Base-by-base conservation (phyloP, 1,140 invertebrate genomes). In the Pantala flavescens region DNA sequence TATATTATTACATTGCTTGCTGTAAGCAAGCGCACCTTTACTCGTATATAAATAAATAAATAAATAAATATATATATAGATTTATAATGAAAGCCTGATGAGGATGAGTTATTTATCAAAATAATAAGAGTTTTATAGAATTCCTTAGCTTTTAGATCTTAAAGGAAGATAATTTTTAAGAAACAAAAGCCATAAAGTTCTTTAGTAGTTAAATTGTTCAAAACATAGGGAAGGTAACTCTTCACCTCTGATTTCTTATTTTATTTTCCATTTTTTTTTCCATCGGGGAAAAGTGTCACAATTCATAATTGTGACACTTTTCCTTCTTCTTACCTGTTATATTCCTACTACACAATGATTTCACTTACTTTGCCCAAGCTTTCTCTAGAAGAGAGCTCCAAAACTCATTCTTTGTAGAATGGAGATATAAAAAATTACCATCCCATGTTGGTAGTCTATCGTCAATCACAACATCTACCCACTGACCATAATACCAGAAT, bases 361-460 rank as follows among this genome's bases (percentile, higher is more conserved):
- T 14, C 70, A 74, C 76, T 78, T 79, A 88, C 89, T 92, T 92
- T 23, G 90, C 91, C 82, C 91, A 92, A 23, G 90, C 91, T 81
- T 92, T 92, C 80, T 92, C 90, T 21, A 92, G 77, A 16, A 92
- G 81, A 5, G 91, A 86, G 76, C 84, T 86, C 90, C 90, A 92
- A 81, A 91, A 93, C 79, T 88, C 86, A 77, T 84, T 88, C 23
- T 83, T 82, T 28, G 86, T 84, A 0, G 90, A 90, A 76, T 89
- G 88, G 77, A 89, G 87, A 81, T 87, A 90, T 0, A 92, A 83
- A 24, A 92, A 83, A 77, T 86, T 83, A 23, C 85, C 87, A 76
- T 87, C 84, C 78, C 86, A 86, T 7, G 87, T 88, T 16, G 91
- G 91, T 74, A 93, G 83, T 14, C 88, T 81, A 83, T 93, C 92